Evolutionary conservation across 2,113 vertebrate species (phyloP).

Genomic region (Sebastes fasciatus): DNA sequence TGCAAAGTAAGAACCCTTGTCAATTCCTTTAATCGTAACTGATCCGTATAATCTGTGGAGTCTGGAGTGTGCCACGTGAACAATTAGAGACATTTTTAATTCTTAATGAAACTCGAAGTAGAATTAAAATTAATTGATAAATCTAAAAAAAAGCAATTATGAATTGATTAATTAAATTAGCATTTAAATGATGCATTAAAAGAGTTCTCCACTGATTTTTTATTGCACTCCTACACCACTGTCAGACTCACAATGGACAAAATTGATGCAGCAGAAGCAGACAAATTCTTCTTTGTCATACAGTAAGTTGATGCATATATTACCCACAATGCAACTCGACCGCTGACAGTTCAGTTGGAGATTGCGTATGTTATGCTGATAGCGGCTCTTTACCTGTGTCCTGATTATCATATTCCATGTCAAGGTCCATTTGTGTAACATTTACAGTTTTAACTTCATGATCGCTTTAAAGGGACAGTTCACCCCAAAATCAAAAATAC

Average conservation of each 20-base stretch:
- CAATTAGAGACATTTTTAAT: background rate
- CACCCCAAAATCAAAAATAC: too few relatives aligned
- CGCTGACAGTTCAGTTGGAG: background rate
- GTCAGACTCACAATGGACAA: background rate
- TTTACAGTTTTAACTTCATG: background rate
- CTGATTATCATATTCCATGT: background rate
- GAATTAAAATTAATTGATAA: background rate
- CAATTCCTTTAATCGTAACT: background rate
- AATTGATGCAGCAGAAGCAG: background rate
- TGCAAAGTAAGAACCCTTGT: constrained; percentile 86
- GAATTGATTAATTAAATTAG: background rate
- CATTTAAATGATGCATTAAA: background rate
- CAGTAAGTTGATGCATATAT: background rate
- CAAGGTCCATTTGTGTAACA: background rate
- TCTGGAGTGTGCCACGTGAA: background rate
- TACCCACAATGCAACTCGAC: background rate
- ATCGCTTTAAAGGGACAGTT: background rate
- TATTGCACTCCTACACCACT: background rate
- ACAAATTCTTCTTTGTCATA: background rate
- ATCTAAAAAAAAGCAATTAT: background rate
- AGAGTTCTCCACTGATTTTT: background rate
- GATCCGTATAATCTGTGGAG: background rate
- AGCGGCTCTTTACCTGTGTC: background rate
- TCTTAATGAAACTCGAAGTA: background rate
- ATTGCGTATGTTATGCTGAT: background rate